A percentile compares a stretch with the other conserved stretches of the same genome.
These are phyloP conservation scores for Scaptomyza flava DNA, from an alignment of 2,888 invertebrate species.

Conservation along the genomic window DNA sequence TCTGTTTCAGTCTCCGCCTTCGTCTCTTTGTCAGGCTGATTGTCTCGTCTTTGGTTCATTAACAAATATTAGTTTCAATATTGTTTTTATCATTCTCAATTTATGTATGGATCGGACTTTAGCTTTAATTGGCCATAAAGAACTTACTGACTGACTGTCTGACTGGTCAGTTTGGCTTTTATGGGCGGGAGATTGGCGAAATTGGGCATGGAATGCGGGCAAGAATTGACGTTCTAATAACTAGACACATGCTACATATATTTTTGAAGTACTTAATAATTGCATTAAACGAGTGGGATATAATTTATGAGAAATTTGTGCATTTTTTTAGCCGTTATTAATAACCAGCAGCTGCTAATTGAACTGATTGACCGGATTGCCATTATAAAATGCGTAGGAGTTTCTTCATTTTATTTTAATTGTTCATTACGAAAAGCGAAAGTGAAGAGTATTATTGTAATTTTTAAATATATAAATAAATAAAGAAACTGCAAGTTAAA, in stretches of 20 bases:
- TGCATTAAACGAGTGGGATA: conserved; percentile 29
- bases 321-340: conserved; percentile 30
- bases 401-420: conserved; percentile 15
- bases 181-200: conserved; percentile 27
- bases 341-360: conserved; percentile 1
- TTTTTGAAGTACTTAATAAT: conserved; percentile 32
- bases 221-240: conserved; percentile 45
- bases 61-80: conserved; percentile 70
- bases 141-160: conserved; percentile 12
- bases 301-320: conserved; percentile 38
- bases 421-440: conserved; percentile 28
- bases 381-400: conserved; percentile 29
- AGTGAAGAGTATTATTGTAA: background rate
- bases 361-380: conserved; percentile 1
- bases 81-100: conserved; percentile 77
- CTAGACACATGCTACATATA: background rate
- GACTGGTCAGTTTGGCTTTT: conserved; percentile 10
- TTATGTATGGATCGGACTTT: conserved; percentile 45
- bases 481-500: too few species aligned
- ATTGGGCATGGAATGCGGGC: conserved; percentile 60
- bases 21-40: background rate
- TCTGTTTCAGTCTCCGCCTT: conserved; percentile 3
- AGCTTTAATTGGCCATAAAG: conserved; percentile 62
- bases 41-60: conserved; percentile 55
- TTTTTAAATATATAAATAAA: too few species aligned